These are phyloP conservation scores for Clunio marinus DNA, from an alignment of 2,888 invertebrate genomes.

Conservation along the genomic window DNA sequence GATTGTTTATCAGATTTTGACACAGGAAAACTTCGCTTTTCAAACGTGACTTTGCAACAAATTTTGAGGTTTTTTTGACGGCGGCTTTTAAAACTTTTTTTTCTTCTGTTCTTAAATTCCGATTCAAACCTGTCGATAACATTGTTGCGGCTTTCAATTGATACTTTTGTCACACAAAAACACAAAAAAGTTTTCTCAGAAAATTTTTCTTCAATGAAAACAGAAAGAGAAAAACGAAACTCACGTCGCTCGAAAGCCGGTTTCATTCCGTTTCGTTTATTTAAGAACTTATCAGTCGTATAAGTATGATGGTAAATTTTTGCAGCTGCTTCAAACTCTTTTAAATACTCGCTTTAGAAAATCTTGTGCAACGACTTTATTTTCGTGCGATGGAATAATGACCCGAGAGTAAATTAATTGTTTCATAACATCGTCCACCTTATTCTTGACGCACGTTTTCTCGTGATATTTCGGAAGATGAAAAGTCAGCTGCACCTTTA, in stretches of 20 bases:
- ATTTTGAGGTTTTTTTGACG: too few relatives aligned
- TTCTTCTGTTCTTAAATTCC: background rate
- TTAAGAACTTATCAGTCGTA: too few relatives aligned
- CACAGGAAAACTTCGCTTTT: too few relatives aligned
- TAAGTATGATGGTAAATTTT: background rate
- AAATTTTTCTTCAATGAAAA: background rate
- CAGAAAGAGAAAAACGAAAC: background rate
- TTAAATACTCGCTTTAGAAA: slow-evolving; percentile 26
- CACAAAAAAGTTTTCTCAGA: too few relatives aligned
- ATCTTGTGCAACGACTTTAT: slow-evolving; percentile 28
- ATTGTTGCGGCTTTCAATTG: background rate
- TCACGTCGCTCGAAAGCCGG: background rate
- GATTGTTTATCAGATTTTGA: too few relatives aligned
- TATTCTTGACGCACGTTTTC: background rate
- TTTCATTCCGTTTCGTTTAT: background rate
- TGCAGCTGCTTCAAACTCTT: background rate
- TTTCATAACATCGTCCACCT: slow-evolving; percentile 21
- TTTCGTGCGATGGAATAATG: slow-evolving; percentile 15
- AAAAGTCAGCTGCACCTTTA: background rate
- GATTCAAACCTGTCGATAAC: background rate
- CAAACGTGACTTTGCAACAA: too few relatives aligned
- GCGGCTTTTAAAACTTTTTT: too few relatives aligned
- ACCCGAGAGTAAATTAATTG: slow-evolving; percentile 3
- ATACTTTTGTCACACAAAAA: background rate
- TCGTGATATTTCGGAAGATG: background rate